Evolutionary conservation across 1,140 invertebrate genomes (phyloP).

Genomic region (Lepidurus arcticus): DNA sequence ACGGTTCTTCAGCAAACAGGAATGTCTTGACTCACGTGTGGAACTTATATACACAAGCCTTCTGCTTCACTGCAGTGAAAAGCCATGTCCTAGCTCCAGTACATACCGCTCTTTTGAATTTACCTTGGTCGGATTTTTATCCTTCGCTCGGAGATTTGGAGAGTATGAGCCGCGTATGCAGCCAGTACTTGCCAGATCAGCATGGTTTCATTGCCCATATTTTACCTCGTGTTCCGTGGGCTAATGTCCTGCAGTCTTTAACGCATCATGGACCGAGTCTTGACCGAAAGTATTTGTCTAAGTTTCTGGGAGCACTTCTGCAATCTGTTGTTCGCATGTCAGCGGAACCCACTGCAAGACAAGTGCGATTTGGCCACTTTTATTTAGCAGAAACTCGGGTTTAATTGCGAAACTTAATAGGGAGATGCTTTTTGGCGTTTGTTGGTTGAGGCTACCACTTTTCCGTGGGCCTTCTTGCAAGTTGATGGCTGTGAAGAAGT

Average conservation of each 20-base stretch:
- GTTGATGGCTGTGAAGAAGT: not conserved
- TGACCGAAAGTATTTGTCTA: conserved; percentile 42
- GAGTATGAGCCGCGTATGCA: conserved; percentile 58
- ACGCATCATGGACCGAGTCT: conserved; percentile 33
- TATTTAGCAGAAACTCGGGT: not conserved
- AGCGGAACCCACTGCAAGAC: conserved; percentile 63
- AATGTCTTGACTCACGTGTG: conserved; percentile 60
- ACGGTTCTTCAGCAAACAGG: conserved; percentile 46
- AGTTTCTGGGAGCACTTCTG: conserved; percentile 54
- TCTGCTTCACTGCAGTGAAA: conserved; percentile 59
- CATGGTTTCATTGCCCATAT: conserved; percentile 64
- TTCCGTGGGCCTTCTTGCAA: not conserved
- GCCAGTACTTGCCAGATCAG: conserved; percentile 62
- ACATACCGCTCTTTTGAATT: conserved; percentile 57
- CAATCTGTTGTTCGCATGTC: conserved; percentile 62
- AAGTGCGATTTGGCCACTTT: conserved; percentile 43
- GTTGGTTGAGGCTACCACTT: not conserved
- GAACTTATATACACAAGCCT: conserved; percentile 66
- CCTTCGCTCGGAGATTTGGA: conserved; percentile 64
- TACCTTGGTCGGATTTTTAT: conserved; percentile 67
- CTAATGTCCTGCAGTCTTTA: conserved; percentile 43
- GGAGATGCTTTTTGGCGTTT: not conserved
- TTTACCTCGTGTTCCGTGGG: conserved; percentile 60
- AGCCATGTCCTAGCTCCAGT: conserved; percentile 55
- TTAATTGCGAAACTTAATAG: not conserved